Evolutionary conservation across 2,888 invertebrate species (phyloP), one percentile per base, ranked within the genome.

Genomic region (Lasioglossum zephyrum): DNA sequence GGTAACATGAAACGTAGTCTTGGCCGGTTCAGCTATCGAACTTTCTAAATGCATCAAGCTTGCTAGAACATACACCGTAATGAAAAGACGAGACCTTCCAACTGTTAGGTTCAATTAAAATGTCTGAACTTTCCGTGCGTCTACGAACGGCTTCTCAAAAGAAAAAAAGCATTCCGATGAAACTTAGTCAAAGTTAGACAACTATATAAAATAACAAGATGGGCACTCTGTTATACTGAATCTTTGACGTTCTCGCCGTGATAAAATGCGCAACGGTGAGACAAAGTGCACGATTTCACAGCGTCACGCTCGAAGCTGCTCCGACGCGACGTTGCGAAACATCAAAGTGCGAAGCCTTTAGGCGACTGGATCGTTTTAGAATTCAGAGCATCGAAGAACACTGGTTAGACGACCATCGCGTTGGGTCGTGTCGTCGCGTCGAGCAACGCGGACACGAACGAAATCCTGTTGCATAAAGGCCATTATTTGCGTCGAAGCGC

Each of bases 1-100:
- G 63, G 73, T 47, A 82, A 77, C 57, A 57, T 26, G 83, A 82
- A 69, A 31, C 63, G 63, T 63, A 8, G 63, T 31, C 63, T 31
- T 18, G 31, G 2, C 6, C 31, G 31, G 26, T 18, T n/a, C 5
- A 13, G 77, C 26, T 22, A 70, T 70, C 57, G 18, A 16, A 22
- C 73, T 63, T 73, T 79, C 74, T 39, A 39, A 11, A 39, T 18
- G 39, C 26, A 16, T 22, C 69, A 0, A 22, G 39, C 69, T 36
- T 9, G 36, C 66, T 69, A 39, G 39, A 39, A 69, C 39, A 22
- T 4, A 9, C 36, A 13, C 9, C 41, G n/a, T 18, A 36, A 18
- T 41, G 41, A n/a, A n/a, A 41, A 70, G n/a, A 11, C 41, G 41
- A 11, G 41, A n/a, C n/a, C 41, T 39, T n/a, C 11, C 6, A 41